Percentiles rank a stretch among this genome's conserved stretches.
phyloP scores from a whole-genome alignment of 2,113 vertebrate genomes.

The Cryptotis parvus region DNA sequence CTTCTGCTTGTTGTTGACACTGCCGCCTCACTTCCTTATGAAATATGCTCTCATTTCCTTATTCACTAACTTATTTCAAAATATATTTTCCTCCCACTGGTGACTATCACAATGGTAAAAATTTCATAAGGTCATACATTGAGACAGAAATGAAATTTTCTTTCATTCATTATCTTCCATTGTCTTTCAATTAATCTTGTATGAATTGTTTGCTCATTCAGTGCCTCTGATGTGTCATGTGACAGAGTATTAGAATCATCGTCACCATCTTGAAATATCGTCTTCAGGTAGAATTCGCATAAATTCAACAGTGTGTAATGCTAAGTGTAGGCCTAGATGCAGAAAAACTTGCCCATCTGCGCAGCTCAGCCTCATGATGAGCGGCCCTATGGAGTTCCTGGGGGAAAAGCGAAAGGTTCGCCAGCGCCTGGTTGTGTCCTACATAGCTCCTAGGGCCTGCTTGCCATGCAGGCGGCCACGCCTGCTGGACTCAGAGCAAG shows the following conservation, averaged over 20 bases:
- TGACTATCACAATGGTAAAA: neutral
- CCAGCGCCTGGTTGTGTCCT: too few species aligned
- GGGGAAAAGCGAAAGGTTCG: too few species aligned
- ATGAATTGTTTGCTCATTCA: neutral
- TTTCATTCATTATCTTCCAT: neutral
- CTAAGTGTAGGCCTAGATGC: neutral
- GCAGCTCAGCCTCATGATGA: too few species aligned
- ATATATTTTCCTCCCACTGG: neutral
- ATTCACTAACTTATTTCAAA: constrained; percentile 34
- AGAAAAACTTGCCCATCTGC: too few species aligned
- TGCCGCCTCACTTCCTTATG: constrained; percentile 25
- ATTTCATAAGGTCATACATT: neutral
- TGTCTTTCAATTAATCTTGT: neutral
- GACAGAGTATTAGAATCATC: neutral
- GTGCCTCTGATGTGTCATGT: neutral
- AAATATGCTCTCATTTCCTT: neutral
- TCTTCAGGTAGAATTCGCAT: neutral
- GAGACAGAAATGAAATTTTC: neutral
- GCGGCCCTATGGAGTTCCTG: too few species aligned
- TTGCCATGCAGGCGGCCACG: too few species aligned
- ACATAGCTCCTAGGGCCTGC: too few species aligned
- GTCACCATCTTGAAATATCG: neutral
- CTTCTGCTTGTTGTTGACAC: neutral
- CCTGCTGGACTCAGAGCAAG: too few species aligned
- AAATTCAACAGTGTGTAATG: neutral